phyloP scores from a whole-genome alignment of 2,888 invertebrate species.

The Pyrrhia umbra region DNA sequence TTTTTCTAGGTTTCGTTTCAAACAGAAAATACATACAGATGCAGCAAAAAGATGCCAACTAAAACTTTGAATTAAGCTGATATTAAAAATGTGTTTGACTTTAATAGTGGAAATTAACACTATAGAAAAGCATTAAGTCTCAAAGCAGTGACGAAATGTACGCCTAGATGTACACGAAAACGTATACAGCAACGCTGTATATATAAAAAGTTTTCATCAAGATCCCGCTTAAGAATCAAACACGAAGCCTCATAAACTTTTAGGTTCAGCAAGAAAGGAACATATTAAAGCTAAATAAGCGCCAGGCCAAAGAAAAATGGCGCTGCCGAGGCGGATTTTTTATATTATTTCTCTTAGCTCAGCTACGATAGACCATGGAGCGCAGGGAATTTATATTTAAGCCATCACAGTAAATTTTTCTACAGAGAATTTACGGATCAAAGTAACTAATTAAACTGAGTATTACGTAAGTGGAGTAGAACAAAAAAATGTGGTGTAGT shows the following conservation, averaged over 20 bases:
- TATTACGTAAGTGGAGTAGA: slow-evolving; percentile 18
- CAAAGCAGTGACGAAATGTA: slow-evolving; percentile 34
- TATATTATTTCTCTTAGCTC: slow-evolving; percentile 56
- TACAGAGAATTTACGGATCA: slow-evolving; percentile 39
- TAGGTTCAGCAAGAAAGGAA: slow-evolving; percentile 60
- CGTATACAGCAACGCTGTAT: slow-evolving; percentile 9
- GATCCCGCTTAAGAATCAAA: slow-evolving; percentile 58
- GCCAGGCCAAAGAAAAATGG: slow-evolving; percentile 66
- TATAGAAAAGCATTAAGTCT: not conserved
- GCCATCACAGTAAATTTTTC: slow-evolving; percentile 55
- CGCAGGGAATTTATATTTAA: slow-evolving; percentile 59
- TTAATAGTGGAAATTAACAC: slow-evolving; percentile 3
- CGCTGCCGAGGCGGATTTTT: slow-evolving; percentile 55
- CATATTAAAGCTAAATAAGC: slow-evolving; percentile 68
- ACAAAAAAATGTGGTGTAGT: slow-evolving; percentile 42
- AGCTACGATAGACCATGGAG: slow-evolving; percentile 53
- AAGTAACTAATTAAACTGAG: slow-evolving; percentile 46
- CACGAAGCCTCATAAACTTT: slow-evolving; percentile 63
- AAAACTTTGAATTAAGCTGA: slow-evolving; percentile 17
- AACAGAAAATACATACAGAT: slow-evolving; percentile 3
- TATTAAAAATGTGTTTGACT: not conserved
- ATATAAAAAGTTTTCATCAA: slow-evolving; percentile 61
- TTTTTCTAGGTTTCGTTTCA: not conserved
- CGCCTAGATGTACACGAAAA: slow-evolving; percentile 15
- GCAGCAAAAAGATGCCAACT: not conserved